Base-by-base conservation (phyloP, 2,888 invertebrate genomes). In the Zhengitettix transpicula region DNA sequence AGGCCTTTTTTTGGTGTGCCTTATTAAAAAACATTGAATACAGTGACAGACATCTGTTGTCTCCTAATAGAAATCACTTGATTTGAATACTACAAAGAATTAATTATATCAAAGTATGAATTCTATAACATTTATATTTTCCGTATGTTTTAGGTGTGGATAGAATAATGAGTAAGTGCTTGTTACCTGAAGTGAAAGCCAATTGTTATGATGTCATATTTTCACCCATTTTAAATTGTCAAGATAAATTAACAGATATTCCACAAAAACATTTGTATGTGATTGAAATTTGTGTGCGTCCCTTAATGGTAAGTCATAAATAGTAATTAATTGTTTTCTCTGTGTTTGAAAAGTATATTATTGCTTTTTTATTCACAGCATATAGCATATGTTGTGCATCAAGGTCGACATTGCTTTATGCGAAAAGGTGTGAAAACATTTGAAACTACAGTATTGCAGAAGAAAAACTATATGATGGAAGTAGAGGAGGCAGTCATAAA, bases 181-280 rank as follows among this genome's bases (percentile, higher is more conserved):
- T 58, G 47, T 16, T 58, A 42, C 58, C 58, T 47, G 58, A 55
- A 55, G 40, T 58, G 42, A 16, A 40, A 44, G 44, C 40, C 0
- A 44, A 44, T 12, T 41, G n/a, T 40, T 58, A 58, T 55, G 55
- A 58, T 17, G 40, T 58, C 9, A 15, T 47, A 10, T 58, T 58
- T 16, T 54, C 58, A 14, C 58, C 55, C 5, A 54, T 58, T 42
- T 7, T 54, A 15, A 15, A 9, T 9, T 40, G 15, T 12, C 15
- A 55, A 40, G 55, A 58, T 10, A 58, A 28, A 42, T 10, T 15
- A 10, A 17, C n/a, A 55, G 55, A 58, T 42, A 10, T 58, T 1
- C 42, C 17, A 10, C 14, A 40, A 12, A 53, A 47, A 9, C 0
- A 10, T 5, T 54, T 58, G 1, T 58, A 42, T 15, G 28, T 55